phyloP scores from a whole-genome alignment of 2,797 vertebrate genomes.

The Coilia nasus region DNA sequence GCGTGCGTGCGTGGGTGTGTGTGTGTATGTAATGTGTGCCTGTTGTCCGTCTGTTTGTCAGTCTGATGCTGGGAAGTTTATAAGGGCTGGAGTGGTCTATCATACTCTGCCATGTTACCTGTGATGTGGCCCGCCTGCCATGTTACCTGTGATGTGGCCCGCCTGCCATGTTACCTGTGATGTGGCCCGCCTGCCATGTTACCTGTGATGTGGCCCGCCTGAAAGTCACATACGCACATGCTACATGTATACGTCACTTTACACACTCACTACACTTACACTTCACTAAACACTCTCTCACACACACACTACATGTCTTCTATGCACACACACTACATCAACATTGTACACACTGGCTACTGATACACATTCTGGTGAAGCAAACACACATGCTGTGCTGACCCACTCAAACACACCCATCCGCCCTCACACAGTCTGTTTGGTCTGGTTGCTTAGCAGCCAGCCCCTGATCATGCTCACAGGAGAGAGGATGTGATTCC shows the following conservation, averaged over 20 bases:
- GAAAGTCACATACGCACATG: constrained; percentile 5
- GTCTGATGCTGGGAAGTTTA: constrained; percentile 28
- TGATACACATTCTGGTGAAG: background rate
- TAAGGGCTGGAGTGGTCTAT: constrained; percentile 71
- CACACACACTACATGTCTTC: constrained; percentile 53
- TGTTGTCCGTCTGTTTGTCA: constrained; percentile 18
- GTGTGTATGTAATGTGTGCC: constrained; percentile 22
- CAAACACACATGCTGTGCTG: background rate
- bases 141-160: constrained; percentile 86
- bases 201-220: constrained; percentile 84
- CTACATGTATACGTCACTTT: constrained; percentile 78
- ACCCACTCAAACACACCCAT: background rate
- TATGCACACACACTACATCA: constrained; percentile 34
- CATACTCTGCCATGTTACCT: constrained; percentile 96
- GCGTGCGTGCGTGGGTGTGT: background rate
- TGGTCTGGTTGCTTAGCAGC: background rate
- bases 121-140: constrained; percentile 81
- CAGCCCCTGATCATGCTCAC: background rate
- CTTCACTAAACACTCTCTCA: constrained; percentile 72
- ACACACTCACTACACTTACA: constrained; percentile 69
- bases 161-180: constrained; percentile 93
- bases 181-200: constrained; percentile 87
- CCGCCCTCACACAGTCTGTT: background rate
- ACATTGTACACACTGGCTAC: background rate
- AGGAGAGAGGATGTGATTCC: constrained; percentile 52